Conservation (phyloP, 1,140 invertebrate genomes). For the Drosophila nebulosa region DNA sequence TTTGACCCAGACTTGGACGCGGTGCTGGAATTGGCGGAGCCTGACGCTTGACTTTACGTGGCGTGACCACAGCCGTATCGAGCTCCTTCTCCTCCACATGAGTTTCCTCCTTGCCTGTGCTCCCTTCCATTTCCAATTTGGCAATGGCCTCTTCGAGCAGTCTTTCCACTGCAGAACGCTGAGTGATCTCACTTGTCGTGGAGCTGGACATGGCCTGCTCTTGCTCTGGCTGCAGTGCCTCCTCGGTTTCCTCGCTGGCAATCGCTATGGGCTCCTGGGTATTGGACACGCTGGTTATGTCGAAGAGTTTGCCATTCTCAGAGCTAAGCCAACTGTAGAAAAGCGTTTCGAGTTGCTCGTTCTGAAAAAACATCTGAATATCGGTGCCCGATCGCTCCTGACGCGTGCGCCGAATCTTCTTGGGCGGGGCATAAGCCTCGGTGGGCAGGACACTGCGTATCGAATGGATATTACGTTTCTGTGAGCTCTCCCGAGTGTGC, state of each 20-base stretch:
- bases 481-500: conserved; percentile 2
- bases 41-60: conserved; percentile 35
- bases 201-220: conserved; percentile 4
- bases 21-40: conserved; percentile 60
- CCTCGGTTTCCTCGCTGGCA: conserved; percentile 4
- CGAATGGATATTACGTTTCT: conserved; percentile 58
- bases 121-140: conserved; percentile 62
- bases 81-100: conserved; percentile 47
- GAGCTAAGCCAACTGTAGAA: conserved; percentile 71
- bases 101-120: conserved; percentile 27
- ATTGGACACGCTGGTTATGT: conserved; percentile 51
- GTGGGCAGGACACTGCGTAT: conserved; percentile 55
- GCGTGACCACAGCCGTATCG: conserved; percentile 23
- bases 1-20: conserved; percentile 35
- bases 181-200: conserved; percentile 35
- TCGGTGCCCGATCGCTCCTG: conserved; percentile 48
- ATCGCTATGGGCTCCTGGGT: conserved; percentile 59
- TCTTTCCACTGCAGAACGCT: conserved; percentile 59
- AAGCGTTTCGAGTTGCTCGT: conserved; percentile 61
- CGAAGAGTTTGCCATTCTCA: conserved; percentile 65
- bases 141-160: conserved; percentile 73
- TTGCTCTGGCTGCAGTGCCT: conserved; percentile 14
- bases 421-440: conserved; percentile 72
- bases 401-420: conserved; percentile 70
- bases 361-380: conserved; percentile 61